Evolutionary conservation across 2,113 vertebrate species (phyloP).

Genomic region (Lepus europaeus): DNA sequence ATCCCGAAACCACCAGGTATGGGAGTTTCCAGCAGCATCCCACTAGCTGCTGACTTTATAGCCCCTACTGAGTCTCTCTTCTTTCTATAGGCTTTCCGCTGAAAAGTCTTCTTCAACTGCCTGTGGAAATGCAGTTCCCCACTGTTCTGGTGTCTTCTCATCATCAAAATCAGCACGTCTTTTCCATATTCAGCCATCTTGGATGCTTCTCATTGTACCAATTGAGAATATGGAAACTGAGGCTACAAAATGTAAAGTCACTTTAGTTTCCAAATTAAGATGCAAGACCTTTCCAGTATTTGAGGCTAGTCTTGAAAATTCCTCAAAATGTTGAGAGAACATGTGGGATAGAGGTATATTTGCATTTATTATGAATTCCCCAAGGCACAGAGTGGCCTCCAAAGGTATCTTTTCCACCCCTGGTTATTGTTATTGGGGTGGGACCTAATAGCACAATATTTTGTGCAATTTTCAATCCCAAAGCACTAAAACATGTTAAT

Average conservation of each 20-base stretch:
- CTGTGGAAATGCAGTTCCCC: too few relatives aligned
- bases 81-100: too few relatives aligned
- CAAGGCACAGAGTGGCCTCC: not conserved
- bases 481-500: slow-evolving; percentile 16
- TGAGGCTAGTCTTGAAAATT: not conserved
- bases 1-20: too few relatives aligned
- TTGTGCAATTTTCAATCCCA: slow-evolving; percentile 22
- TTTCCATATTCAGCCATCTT: too few relatives aligned
- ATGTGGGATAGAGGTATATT: not conserved
- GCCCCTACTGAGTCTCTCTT: too few relatives aligned
- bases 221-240: slow-evolving; percentile 34
- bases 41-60: too few relatives aligned
- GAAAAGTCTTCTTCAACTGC: too few relatives aligned
- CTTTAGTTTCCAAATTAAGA: not conserved
- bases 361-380: not conserved
- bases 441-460: not conserved
- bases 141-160: too few relatives aligned
- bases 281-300: not conserved
- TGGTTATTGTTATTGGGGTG: slow-evolving; percentile 37
- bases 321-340: not conserved
- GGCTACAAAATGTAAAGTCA: not conserved
- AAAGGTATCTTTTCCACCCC: not conserved
- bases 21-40: too few relatives aligned
- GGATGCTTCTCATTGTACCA: too few relatives aligned
- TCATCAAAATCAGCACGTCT: too few relatives aligned